phyloP scores from a whole-genome alignment of 2,113 vertebrate species.

The Aplodontia rufa region DNA sequence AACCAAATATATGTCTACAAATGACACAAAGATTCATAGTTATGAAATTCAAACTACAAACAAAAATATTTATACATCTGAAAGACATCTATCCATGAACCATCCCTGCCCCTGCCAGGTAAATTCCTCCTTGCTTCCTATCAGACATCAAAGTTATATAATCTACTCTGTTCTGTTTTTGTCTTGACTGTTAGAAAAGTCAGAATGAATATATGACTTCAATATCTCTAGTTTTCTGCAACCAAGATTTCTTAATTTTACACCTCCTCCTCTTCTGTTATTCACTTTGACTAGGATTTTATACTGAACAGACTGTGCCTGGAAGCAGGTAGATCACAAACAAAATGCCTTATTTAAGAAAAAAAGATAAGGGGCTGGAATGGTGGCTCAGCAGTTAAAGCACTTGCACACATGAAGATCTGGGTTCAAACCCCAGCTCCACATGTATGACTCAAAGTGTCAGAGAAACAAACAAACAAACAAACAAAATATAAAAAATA shows the following conservation, averaged over 20 bases:
- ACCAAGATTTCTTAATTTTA: background rate
- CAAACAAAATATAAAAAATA: no score
- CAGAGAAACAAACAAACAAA: no score
- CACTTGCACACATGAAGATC: no score
- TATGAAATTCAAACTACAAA: constrained; percentile 2
- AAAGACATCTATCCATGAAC: background rate
- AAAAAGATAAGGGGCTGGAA: no score
- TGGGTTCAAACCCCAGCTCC: no score
- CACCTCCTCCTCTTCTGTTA: background rate
- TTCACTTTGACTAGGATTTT: constrained; percentile 13
- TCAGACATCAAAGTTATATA: background rate
- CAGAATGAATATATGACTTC: background rate
- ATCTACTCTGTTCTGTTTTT: background rate
- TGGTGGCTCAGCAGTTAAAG: no score
- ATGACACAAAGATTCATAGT: background rate
- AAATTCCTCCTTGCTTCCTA: background rate
- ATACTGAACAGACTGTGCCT: background rate
- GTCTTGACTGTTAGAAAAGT: background rate
- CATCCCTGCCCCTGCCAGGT: no score
- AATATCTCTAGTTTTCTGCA: background rate
- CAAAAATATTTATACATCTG: background rate
- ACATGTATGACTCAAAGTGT: no score
- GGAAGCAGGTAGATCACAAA: background rate
- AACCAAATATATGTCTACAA: background rate
- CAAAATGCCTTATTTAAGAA: background rate